Conservation (phyloP, 2,888 invertebrate genomes). For the Noctua janthina region DNA sequence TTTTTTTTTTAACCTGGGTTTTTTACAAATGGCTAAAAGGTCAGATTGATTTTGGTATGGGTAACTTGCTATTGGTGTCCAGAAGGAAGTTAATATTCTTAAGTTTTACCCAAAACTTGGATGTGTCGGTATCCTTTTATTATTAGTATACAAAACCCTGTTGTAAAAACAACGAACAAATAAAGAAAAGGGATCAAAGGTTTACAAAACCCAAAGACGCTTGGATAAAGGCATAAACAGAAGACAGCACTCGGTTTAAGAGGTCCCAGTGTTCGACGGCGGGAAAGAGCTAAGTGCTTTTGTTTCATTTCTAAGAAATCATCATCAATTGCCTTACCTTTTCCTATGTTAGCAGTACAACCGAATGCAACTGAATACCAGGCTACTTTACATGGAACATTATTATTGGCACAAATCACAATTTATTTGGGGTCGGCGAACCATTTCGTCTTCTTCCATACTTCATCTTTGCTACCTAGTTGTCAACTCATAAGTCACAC, state of each 20-base stretch:
- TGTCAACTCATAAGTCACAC: background rate
- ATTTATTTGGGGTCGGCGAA: background rate
- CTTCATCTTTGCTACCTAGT: background rate
- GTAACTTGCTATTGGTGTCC: background rate
- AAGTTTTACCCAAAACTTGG: background rate
- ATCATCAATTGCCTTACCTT: background rate
- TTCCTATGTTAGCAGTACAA: background rate
- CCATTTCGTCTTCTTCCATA: background rate
- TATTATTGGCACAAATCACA: background rate
- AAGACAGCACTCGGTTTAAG: background rate
- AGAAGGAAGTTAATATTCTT: background rate
- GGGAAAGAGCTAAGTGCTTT: too few species aligned
- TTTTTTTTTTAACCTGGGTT: background rate
- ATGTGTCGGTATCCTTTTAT: background rate
- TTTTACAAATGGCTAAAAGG: background rate
- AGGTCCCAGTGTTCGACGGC: background rate
- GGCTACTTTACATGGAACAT: background rate
- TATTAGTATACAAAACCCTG: background rate
- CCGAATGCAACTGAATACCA: background rate
- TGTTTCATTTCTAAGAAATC: background rate
- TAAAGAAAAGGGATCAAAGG: constrained; percentile 4
- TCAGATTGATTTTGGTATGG: background rate
- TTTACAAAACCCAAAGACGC: constrained; percentile 5
- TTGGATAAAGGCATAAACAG: background rate
- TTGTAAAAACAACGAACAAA: constrained; percentile 2